A percentile compares a stretch with the other conserved stretches of the same genome.
phyloP scores from a whole-genome alignment of 2,888 invertebrate species.

The Carpatolechia fugitivella region DNA sequence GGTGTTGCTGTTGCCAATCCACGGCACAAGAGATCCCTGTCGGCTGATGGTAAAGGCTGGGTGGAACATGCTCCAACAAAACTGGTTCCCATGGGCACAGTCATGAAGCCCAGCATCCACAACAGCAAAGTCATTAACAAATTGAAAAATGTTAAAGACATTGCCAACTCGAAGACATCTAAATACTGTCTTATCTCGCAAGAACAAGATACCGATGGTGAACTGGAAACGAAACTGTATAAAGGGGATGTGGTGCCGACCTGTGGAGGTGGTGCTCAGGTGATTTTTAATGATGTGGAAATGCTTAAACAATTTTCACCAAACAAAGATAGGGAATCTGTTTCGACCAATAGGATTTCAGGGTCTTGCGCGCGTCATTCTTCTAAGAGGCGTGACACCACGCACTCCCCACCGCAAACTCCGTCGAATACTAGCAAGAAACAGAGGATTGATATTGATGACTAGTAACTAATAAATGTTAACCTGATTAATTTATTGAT shows the following conservation, averaged over 20 bases:
- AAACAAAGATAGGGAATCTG: slow-evolving; percentile 57
- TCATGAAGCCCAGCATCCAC: slow-evolving; percentile 91
- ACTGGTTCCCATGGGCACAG: slow-evolving; percentile 91
- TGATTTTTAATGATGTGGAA: slow-evolving; percentile 97
- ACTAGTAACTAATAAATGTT: background rate
- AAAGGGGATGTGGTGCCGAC: slow-evolving; percentile 98
- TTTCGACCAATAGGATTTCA: slow-evolving; percentile 36
- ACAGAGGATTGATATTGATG: slow-evolving; percentile 57
- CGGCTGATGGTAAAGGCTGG: slow-evolving; percentile 88
- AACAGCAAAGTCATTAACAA: slow-evolving; percentile 91
- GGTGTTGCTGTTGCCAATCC: slow-evolving; percentile 85
- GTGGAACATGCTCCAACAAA: slow-evolving; percentile 92
- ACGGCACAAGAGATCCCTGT: slow-evolving; percentile 89
- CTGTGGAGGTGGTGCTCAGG: slow-evolving; percentile 95
- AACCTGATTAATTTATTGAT: no score
- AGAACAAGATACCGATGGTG: slow-evolving; percentile 94
- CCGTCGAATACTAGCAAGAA: slow-evolving; percentile 71
- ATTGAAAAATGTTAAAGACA: slow-evolving; percentile 87
- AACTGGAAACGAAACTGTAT: slow-evolving; percentile 94
- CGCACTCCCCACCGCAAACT: slow-evolving; percentile 62
- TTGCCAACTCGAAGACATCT: slow-evolving; percentile 84
- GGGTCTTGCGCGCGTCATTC: slow-evolving; percentile 62
- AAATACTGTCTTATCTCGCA: slow-evolving; percentile 97
- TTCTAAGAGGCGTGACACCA: slow-evolving; percentile 61
- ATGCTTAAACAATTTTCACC: slow-evolving; percentile 91